Evolutionary conservation across 2,888 invertebrate species (phyloP).

Genomic region (Lypha dubia): DNA sequence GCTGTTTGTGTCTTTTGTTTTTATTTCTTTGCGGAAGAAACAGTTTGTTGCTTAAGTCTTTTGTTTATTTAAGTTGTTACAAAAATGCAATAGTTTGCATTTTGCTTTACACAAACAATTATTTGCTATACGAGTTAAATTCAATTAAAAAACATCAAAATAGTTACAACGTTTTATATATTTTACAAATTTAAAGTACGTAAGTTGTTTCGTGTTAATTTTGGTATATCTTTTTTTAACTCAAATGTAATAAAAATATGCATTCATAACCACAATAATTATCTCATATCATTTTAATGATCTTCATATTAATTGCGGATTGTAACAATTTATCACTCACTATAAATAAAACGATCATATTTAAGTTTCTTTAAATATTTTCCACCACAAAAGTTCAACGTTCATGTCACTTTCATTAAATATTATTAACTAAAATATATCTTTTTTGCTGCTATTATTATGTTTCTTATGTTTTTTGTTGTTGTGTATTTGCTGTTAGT

Average conservation of each 20-base stretch:
- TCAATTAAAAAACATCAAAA: no score
- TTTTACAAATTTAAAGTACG: no score
- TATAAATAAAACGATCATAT: not conserved
- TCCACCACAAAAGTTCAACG: slow-evolving; percentile 54
- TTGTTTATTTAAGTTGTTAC: not conserved
- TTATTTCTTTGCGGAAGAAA: not conserved
- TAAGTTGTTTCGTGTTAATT: not conserved
- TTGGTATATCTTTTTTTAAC: not conserved
- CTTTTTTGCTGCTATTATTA: not conserved
- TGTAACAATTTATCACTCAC: slow-evolving; percentile 10
- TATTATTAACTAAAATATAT: not conserved
- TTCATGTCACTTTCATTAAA: slow-evolving; percentile 51
- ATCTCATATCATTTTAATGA: not conserved
- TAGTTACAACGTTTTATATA: no score
- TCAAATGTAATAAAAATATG: no score
- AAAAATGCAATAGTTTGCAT: not conserved
- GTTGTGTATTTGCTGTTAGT: slow-evolving; percentile 9
- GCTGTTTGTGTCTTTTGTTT: not conserved
- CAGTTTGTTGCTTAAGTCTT: not conserved
- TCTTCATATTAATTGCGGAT: not conserved
- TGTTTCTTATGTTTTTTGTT: slow-evolving; percentile 16
- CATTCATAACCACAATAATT: not conserved
- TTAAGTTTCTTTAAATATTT: not conserved
- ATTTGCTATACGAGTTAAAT: no score
- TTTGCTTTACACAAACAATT: no score